Conservation (phyloP, 2,113 vertebrate species). For the Chionis minor region DNA sequence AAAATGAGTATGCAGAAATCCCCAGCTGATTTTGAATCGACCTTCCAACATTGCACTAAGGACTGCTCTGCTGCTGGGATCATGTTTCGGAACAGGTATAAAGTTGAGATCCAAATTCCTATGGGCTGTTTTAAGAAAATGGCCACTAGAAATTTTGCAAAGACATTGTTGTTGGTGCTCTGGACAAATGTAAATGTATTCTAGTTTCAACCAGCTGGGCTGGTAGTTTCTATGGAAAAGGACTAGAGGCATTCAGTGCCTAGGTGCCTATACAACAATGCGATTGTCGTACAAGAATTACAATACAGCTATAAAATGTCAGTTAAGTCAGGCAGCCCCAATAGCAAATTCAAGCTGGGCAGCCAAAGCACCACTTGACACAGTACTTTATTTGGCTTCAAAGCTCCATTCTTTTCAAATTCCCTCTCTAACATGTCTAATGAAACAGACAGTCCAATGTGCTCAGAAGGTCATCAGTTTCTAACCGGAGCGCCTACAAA, state of each 20-base stretch:
- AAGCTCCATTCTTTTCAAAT: conserved; percentile 24
- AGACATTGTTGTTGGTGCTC: neutral
- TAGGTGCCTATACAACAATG: neutral
- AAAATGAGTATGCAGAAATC: neutral
- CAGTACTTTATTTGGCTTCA: neutral
- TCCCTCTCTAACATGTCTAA: neutral
- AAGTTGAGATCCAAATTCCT: neutral
- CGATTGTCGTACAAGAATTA: neutral
- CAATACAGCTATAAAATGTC: neutral
- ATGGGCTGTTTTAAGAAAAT: neutral
- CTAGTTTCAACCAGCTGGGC: neutral
- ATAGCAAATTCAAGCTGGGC: neutral
- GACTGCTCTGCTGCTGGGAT: neutral
- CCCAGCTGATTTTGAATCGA: neutral
- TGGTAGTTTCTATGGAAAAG: neutral
- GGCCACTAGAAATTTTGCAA: neutral
- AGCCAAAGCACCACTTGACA: neutral
- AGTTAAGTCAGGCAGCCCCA: neutral
- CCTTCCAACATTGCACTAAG: neutral
- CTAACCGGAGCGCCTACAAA: neutral
- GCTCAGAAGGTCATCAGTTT: neutral
- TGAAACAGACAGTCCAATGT: neutral
- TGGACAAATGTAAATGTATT: neutral
- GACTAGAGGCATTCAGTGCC: neutral
- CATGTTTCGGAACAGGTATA: neutral